Evolutionary conservation across 2,888 invertebrate genomes (phyloP).

Genomic region (Clistopyga incitator): DNA sequence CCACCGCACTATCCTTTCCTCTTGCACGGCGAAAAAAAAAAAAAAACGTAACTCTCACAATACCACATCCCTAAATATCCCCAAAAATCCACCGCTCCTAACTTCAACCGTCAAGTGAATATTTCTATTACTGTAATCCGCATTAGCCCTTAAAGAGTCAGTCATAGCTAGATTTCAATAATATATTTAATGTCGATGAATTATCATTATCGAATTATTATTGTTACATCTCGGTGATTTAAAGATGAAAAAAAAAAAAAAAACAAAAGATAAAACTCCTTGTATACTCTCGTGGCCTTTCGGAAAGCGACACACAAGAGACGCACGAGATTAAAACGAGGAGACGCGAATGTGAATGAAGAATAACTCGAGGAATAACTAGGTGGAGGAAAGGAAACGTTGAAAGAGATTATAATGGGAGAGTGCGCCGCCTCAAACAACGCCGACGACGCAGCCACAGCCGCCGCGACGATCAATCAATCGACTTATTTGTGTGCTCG

Average conservation of each 20-base stretch:
- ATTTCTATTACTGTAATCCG: constrained; percentile 81
- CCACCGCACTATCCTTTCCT: constrained; percentile 27
- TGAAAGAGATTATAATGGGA: constrained; percentile 39
- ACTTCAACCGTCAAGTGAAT: constrained; percentile 68
- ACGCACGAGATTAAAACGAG: constrained; percentile 67
- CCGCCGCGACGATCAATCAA: constrained; percentile 61
- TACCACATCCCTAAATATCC: constrained; percentile 6
- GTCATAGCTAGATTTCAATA: constrained; percentile 77
- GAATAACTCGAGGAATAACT: constrained; percentile 19
- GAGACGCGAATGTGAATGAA: constrained; percentile 54
- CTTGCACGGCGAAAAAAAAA: constrained; percentile 32
- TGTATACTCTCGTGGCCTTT: constrained; percentile 78
- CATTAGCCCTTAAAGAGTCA: constrained; percentile 76
- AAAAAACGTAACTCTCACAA: constrained; percentile 4
- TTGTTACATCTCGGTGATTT: constrained; percentile 80
- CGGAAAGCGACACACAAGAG: constrained; percentile 73
- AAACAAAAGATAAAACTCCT: constrained; percentile 64
- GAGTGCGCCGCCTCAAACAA: constrained; percentile 44
- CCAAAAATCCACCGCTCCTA: constrained; percentile 16
- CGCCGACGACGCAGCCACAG: constrained; percentile 51
- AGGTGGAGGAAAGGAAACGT: not conserved
- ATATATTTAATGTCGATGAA: constrained; percentile 80
- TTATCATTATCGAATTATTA: constrained; percentile 76
- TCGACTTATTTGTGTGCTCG: constrained; percentile 66
- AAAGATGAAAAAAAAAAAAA: constrained; percentile 33